A percentile compares a stretch with the other conserved stretches of the same genome.
Evolutionary conservation across 92 coral and sea anemone genomes (phyloP).

Genomic region (Porites divaricata): DNA sequence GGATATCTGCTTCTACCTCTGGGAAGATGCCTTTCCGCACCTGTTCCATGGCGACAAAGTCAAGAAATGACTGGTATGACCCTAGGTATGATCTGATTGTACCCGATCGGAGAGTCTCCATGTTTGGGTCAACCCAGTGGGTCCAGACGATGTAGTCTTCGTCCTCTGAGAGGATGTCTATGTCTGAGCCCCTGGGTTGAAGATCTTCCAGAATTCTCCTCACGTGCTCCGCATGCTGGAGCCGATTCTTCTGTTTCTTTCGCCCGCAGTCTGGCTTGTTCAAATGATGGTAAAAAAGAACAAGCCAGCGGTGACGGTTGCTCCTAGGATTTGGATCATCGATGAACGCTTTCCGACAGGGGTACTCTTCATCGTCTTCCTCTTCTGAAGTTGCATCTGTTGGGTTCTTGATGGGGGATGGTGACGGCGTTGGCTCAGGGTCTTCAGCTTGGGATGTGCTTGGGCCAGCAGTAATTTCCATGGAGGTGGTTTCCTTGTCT

Average conservation of each 20-base stretch:
- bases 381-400: no score
- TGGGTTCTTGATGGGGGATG: no score
- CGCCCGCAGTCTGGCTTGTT: not conserved
- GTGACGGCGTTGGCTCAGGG: no score
- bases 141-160: constrained; percentile 22
- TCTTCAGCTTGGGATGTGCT: no score
- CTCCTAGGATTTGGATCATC: not conserved
- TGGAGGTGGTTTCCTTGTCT: no score
- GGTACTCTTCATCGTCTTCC: no score
- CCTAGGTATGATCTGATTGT: constrained; percentile 10
- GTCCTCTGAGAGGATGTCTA: constrained; percentile 18
- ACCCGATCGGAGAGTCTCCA: not conserved
- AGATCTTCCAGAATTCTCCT: constrained; percentile 7
- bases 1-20: not conserved
- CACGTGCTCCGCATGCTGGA: constrained; percentile 5
- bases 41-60: not conserved
- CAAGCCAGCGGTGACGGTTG: constrained; percentile 11
- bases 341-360: no score
- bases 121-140: constrained; percentile 2
- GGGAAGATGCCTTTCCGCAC: not conserved
- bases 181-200: not conserved
- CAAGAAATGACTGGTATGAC: not conserved
- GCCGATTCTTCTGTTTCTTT: not conserved
- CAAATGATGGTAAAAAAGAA: not conserved
- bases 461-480: no score